These are phyloP conservation scores for Leptarthrus brevirostris DNA, from an alignment of 2,888 invertebrate genomes.

Conservation along the genomic window DNA sequence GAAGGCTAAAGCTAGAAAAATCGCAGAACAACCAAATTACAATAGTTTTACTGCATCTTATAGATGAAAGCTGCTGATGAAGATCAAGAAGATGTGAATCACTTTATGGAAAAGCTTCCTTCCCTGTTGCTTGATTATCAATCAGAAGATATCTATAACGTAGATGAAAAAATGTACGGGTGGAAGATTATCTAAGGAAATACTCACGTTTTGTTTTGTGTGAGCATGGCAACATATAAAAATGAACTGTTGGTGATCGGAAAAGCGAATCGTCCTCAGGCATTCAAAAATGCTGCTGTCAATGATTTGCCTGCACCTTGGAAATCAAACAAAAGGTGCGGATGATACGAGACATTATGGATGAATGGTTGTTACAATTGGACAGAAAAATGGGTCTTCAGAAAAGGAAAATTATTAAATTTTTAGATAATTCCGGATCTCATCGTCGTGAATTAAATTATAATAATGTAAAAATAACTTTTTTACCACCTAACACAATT, in stretches of 20 bases:
- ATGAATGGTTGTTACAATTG: background rate
- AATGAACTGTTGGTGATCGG: conserved; percentile 59
- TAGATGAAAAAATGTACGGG: conserved; percentile 58
- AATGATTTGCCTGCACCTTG: background rate
- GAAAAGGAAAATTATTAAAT: background rate
- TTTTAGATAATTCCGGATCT: conserved; percentile 23
- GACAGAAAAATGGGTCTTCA: background rate
- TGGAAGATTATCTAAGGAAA: no score
- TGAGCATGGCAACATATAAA: conserved; percentile 61
- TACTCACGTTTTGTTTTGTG: conserved; percentile 60
- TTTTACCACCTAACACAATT: conserved; percentile 40
- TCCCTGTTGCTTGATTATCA: no score
- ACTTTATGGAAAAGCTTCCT: no score
- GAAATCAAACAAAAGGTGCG: conserved; percentile 37
- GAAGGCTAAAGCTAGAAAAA: no score
- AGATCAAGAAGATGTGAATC: no score
- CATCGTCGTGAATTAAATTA: conserved; percentile 44
- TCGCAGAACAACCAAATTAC: no score
- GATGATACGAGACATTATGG: conserved; percentile 26
- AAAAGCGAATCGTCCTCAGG: conserved; percentile 59
- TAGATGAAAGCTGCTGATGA: no score
- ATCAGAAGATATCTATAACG: no score
- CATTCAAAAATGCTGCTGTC: conserved; percentile 57
- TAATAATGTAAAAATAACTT: conserved; percentile 41
- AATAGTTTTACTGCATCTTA: no score